Conservation (phyloP, 2,113 vertebrate genomes). For the Phylloscopus trochiloides region DNA sequence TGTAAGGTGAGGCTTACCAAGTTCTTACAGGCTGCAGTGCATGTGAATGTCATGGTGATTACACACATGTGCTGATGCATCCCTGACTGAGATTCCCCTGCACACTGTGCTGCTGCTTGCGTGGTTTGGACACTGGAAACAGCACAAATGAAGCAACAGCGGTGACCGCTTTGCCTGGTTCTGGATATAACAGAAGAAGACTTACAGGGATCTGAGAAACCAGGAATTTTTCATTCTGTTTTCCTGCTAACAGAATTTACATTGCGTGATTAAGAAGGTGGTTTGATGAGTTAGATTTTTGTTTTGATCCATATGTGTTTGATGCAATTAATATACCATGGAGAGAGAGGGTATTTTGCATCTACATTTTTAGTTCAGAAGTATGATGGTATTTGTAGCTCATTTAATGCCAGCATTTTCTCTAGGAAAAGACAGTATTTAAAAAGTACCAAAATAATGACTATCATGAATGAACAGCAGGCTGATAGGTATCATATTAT, state of each 20-base stretch:
- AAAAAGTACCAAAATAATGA: background rate
- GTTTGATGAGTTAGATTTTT: background rate
- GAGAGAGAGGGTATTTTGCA: background rate
- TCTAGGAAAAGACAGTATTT: background rate
- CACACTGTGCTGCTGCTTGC: background rate
- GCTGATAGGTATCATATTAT: background rate
- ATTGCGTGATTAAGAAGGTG: background rate
- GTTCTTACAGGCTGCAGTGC: background rate
- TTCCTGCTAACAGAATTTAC: background rate
- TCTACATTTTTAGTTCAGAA: background rate
- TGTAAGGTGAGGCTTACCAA: constrained; percentile 79
- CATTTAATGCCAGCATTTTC: background rate
- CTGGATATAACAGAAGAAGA: background rate
- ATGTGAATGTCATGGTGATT: background rate
- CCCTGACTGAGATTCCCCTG: background rate
- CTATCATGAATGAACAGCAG: background rate
- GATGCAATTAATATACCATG: background rate
- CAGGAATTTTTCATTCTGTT: background rate
- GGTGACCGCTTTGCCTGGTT: background rate
- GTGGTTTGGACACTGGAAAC: background rate
- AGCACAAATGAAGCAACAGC: background rate
- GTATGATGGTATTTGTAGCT: background rate
- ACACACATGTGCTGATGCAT: accelerated
- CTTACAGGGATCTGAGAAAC: background rate
- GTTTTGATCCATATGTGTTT: background rate